Percentiles rank a stretch among this genome's conserved stretches.
Evolutionary conservation across 2,888 invertebrate species (phyloP).

Genomic region (Macrophya alboannulata): DNA sequence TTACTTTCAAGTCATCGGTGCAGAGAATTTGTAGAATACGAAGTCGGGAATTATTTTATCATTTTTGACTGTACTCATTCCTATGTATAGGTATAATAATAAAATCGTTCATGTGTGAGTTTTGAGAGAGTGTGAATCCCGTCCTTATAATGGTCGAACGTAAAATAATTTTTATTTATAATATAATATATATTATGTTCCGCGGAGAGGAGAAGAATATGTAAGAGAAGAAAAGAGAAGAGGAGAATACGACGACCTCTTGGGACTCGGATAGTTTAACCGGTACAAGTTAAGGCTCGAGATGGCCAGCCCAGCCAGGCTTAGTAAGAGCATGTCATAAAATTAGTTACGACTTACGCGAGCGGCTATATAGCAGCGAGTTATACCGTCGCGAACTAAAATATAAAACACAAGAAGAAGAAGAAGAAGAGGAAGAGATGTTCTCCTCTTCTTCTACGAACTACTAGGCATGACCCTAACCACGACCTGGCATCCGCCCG

Average conservation of each 20-base stretch:
- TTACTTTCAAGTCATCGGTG: too few relatives aligned
- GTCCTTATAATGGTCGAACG: not conserved
- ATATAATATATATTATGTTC: not conserved
- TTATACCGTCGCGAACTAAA: not conserved
- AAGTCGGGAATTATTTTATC: too few relatives aligned
- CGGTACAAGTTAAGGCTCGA: not conserved
- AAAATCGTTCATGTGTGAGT: not conserved
- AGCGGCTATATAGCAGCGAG: not conserved
- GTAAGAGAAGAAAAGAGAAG: not conserved
- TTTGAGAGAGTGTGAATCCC: not conserved
- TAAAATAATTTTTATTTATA: slow-evolving; percentile 3
- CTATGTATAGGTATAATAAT: not conserved
- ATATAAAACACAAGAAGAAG: not conserved
- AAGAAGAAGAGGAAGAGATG: not conserved
- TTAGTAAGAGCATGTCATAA: not conserved
- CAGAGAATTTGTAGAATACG: too few relatives aligned
- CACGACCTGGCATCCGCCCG: slow-evolving; percentile 49
- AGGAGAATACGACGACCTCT: slow-evolving; percentile 4
- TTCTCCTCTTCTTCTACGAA: not conserved
- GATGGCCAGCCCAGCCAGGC: not conserved
- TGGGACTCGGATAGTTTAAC: slow-evolving; percentile 12
- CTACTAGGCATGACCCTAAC: slow-evolving; percentile 23
- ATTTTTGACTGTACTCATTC: too few relatives aligned
- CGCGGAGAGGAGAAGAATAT: too few relatives aligned
- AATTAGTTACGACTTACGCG: slow-evolving; percentile 34